These are phyloP conservation scores for Ormyrus rosae DNA, from an alignment of 2,888 invertebrate genomes.

Conservation along the genomic window DNA sequence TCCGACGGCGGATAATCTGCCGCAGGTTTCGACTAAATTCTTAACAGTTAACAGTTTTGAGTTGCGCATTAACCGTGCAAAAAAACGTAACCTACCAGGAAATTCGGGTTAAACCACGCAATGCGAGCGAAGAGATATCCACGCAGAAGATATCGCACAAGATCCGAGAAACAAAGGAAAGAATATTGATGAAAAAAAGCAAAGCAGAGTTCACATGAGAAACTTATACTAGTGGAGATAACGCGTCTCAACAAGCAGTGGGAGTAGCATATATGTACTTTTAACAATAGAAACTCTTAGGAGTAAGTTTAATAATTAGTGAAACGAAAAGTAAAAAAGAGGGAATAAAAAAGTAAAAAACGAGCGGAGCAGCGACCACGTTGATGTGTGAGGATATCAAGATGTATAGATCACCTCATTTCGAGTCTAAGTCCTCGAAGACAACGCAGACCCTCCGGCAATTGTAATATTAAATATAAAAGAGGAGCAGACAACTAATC, in stretches of 20 bases:
- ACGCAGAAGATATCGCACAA: conserved; percentile 53
- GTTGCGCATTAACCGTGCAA: conserved; percentile 39
- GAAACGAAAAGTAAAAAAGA: conserved; percentile 54
- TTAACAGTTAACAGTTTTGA: conserved; percentile 2
- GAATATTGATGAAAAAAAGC: conserved; percentile 16
- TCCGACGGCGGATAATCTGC: too few species aligned
- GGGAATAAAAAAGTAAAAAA: conserved; percentile 55
- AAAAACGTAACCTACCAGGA: background rate
- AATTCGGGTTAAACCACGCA: conserved; percentile 42
- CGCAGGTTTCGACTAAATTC: background rate
- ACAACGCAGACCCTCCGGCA: conserved; percentile 68
- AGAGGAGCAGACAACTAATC: conserved; percentile 58
- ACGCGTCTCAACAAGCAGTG: conserved; percentile 70
- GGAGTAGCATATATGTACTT: conserved; percentile 68
- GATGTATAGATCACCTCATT: conserved; percentile 67
- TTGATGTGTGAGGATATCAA: conserved; percentile 72
- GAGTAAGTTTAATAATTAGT: conserved; percentile 60
- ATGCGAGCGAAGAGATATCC: conserved; percentile 53
- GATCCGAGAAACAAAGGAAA: conserved; percentile 38
- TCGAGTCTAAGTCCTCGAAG: conserved; percentile 67
- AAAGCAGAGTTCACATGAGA: conserved; percentile 47
- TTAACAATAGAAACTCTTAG: conserved; percentile 59
- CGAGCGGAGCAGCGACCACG: conserved; percentile 66
- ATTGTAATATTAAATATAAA: conserved; percentile 59
- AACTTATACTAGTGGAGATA: conserved; percentile 46